A percentile compares a stretch with the other conserved stretches of the same genome.
phyloP scores from a whole-genome alignment of 2,888 invertebrate genomes.

The Campopleginae sp. region DNA sequence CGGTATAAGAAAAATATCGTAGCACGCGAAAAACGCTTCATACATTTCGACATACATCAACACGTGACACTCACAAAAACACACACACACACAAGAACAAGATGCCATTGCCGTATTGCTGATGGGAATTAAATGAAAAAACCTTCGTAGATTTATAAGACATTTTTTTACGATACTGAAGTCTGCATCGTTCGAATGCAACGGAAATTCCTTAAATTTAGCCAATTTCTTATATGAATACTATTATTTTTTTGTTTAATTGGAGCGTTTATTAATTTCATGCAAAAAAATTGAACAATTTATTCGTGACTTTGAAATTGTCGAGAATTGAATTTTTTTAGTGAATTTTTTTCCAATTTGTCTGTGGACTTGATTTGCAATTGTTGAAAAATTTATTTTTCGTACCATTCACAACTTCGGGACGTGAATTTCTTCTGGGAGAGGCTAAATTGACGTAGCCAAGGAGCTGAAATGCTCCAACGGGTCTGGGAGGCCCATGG shows the following conservation, averaged over 20 bases:
- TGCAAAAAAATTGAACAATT: background rate
- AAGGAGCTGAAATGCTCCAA: background rate
- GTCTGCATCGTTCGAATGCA: background rate
- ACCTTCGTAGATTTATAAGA: slow-evolving; percentile 28
- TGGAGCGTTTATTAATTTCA: background rate
- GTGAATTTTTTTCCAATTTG: background rate
- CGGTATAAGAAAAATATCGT: slow-evolving; percentile 43
- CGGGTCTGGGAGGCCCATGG: background rate
- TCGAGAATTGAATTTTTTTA: background rate
- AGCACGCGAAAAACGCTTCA: slow-evolving; percentile 57
- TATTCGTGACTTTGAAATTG: background rate
- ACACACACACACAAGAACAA: slow-evolving; percentile 50
- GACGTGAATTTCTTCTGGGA: background rate
- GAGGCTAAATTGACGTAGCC: background rate
- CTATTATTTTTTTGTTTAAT: background rate
- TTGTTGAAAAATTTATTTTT: background rate
- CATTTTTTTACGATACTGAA: slow-evolving; percentile 5
- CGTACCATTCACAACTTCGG: background rate
- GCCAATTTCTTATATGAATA: background rate
- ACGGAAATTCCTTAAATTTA: background rate
- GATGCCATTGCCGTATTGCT: slow-evolving; percentile 66
- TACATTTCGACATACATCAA: background rate
- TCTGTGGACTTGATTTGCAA: background rate
- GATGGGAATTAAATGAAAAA: slow-evolving; percentile 54
- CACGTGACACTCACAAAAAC: background rate